These are phyloP conservation scores for Lontra canadensis DNA, from an alignment of 2,113 vertebrate species.

Conservation along the genomic window DNA sequence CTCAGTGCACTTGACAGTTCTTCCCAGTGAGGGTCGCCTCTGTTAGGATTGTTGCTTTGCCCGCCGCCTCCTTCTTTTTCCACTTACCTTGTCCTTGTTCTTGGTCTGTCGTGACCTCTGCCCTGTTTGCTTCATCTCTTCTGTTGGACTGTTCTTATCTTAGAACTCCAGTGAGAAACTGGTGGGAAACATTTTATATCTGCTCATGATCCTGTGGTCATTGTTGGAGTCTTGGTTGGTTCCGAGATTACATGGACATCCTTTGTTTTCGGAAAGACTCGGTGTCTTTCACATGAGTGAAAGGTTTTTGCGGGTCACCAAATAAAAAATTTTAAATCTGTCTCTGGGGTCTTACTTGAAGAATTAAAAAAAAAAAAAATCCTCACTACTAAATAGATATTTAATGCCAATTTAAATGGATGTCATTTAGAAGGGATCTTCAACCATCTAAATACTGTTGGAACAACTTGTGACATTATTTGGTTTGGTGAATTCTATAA, in stretches of 20 bases:
- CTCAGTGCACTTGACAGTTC: rapidly evolving
- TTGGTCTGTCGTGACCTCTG: background rate
- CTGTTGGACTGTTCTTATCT: background rate
- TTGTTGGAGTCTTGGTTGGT: background rate
- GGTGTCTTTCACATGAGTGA: background rate
- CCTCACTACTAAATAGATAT: background rate
- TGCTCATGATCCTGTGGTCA: background rate
- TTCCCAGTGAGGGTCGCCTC: rapidly evolving
- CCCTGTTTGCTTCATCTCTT: background rate
- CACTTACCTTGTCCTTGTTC: background rate
- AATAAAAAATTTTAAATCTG: background rate
- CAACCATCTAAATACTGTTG: background rate
- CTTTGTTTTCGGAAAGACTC: slow-evolving; percentile 11
- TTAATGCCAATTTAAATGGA: slow-evolving; percentile 17
- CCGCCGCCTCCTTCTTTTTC: background rate
- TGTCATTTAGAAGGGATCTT: background rate
- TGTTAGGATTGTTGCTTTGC: background rate
- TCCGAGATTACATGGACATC: background rate
- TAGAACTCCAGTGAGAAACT: background rate
- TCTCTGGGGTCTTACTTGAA: slow-evolving; percentile 23
- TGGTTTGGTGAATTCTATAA: slow-evolving; percentile 12
- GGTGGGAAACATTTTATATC: background rate
- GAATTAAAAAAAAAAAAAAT: background rate
- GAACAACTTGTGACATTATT: background rate
- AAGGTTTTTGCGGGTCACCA: background rate